Conservation (phyloP, 1,140 invertebrate species). For the Sipha flava region DNA sequence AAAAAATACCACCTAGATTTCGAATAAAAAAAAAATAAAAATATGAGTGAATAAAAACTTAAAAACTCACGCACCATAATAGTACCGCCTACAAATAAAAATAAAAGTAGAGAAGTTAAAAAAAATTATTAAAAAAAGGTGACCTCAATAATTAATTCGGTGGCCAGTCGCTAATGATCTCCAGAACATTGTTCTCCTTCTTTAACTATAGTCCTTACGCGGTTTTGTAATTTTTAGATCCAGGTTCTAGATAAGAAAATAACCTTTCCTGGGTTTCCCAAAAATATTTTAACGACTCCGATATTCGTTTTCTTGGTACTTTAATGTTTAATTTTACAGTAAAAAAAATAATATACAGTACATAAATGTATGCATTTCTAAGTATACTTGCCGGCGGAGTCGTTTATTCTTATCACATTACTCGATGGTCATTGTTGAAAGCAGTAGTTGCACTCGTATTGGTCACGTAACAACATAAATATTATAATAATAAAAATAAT, state of each 20-base stretch:
- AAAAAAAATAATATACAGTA: neutral
- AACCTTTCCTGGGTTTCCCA: neutral
- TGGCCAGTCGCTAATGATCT: neutral
- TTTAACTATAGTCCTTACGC: neutral
- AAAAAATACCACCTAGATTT: neutral
- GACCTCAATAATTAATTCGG: slow-evolving; percentile 2
- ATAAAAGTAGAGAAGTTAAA: neutral
- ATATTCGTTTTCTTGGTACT: neutral
- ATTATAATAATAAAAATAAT: too few relatives aligned
- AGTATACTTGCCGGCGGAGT: too few relatives aligned
- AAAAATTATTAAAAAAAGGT: neutral
- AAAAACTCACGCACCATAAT: neutral
- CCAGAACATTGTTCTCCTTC: neutral
- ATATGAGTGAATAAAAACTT: too few relatives aligned
- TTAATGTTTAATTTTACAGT: neutral
- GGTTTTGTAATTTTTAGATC: neutral
- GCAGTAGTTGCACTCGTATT: too few relatives aligned
- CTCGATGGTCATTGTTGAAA: neutral
- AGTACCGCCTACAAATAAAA: neutral
- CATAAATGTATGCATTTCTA: neutral
- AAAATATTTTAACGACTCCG: slow-evolving; percentile 1
- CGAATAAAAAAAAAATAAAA: neutral
- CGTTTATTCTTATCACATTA: neutral
- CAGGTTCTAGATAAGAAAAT: neutral
- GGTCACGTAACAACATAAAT: neutral